These are phyloP conservation scores for Drosophila pectinifera DNA, from an alignment of 1,140 invertebrate species.

Conservation along the genomic window DNA sequence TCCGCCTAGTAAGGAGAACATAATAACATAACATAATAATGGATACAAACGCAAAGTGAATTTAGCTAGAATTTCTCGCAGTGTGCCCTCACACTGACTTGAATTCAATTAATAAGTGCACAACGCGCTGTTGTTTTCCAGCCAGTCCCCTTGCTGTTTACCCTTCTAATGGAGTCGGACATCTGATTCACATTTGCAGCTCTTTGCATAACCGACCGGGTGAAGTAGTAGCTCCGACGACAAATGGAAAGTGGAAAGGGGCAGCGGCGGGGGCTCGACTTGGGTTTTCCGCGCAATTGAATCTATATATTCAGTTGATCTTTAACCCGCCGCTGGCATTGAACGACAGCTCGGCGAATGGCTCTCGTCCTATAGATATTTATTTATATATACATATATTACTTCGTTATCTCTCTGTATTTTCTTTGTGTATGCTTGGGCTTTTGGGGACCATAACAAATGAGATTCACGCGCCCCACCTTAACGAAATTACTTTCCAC, in stretches of 20 bases:
- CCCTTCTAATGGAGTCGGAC: conserved; percentile 66
- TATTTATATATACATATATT: neutral
- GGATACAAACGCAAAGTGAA: too few species aligned
- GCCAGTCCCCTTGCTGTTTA: conserved; percentile 47
- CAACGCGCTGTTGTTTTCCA: conserved; percentile 16
- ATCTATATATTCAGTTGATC: conserved; percentile 38
- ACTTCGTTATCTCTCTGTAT: conserved; percentile 14
- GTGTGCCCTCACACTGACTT: conserved; percentile 7
- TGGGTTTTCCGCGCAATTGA: conserved; percentile 37
- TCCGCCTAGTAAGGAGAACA: neutral
- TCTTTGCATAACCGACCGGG: conserved; percentile 39
- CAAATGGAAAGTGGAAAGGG: conserved; percentile 10
- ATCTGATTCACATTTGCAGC: conserved; percentile 52
- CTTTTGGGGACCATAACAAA: conserved; percentile 48
- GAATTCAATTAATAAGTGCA: conserved; percentile 52
- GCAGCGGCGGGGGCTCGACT: conserved; percentile 36
- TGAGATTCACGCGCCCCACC: conserved; percentile 56
- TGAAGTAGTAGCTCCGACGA: conserved; percentile 33
- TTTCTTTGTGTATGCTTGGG: conserved; percentile 25
- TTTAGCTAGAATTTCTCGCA: too few species aligned
- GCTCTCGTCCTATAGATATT: neutral
- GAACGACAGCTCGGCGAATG: conserved; percentile 1
- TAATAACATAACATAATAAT: too few species aligned
- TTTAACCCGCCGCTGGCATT: conserved; percentile 29
- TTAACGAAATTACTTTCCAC: conserved; percentile 2